Evolutionary conservation across 2,797 vertebrate species (phyloP).

Genomic region (Crocodylus rhombifer): DNA sequence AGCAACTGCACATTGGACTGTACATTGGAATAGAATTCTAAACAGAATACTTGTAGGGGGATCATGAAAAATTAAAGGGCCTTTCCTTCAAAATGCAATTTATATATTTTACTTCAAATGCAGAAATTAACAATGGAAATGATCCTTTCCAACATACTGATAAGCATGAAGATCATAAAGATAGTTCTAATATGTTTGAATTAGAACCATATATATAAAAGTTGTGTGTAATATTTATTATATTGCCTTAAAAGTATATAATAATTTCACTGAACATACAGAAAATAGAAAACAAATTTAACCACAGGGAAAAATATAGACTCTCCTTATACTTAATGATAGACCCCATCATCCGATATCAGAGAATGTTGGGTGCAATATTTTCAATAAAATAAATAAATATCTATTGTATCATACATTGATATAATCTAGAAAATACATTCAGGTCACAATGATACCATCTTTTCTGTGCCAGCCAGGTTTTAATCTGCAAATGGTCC

Average conservation of each 20-base stretch:
- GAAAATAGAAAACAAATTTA: background rate
- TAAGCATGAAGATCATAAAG: background rate
- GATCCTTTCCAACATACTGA: background rate
- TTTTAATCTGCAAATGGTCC: background rate
- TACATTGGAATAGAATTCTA: background rate
- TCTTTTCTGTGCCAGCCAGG: background rate
- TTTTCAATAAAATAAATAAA: fast-evolving
- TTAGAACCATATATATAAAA: background rate
- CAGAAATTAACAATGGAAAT: constrained; percentile 1
- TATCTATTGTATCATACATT: background rate
- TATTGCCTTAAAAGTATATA: background rate
- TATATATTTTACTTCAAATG: background rate
- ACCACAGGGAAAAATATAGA: background rate
- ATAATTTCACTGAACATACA: background rate
- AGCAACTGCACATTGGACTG: background rate
- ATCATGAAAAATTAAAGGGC: background rate
- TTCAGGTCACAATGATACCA: background rate
- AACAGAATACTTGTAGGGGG: constrained; percentile 10
- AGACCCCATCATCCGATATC: background rate
- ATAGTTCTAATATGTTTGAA: background rate
- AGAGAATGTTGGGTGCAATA: background rate
- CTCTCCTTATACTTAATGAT: background rate
- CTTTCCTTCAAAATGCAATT: constrained; percentile 44
- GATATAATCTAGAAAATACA: background rate
- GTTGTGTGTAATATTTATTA: background rate